Evolutionary conservation across 2,113 vertebrate genomes (phyloP), one percentile per base, ranked within the genome.

Genomic region (Aramus guarauna): DNA sequence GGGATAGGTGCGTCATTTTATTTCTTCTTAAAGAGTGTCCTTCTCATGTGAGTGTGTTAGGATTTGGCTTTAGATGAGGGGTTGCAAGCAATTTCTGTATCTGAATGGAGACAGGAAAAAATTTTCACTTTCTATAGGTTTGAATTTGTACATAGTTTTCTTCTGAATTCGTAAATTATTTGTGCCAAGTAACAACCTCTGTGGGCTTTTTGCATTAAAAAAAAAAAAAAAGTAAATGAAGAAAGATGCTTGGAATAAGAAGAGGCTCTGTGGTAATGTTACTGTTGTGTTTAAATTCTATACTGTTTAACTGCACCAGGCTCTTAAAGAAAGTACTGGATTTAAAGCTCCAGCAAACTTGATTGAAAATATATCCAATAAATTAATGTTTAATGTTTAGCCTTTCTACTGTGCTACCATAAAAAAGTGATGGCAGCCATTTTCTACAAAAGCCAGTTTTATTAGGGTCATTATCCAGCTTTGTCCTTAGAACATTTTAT

Each of bases 311-410:
- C 29, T 55, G 52, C 10, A 36, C 15, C 10, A 68, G 15, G 15
- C n/a, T 90, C 26, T 92, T 85, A 75, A 84, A 91, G 36, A 50
- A 82, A 88, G 53, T 18, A 9, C 29, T 79, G 17, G 0, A 2
- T 67, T 67, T 82, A 85, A 94, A 90, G n/a, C 52, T 75, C 26
- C 30, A 75, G 29, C 2, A 50, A 78, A 41, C 12, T 29, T 87
- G 17, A 48, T 67, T 79, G 29, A 82, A 68, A 93, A 85, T 75
- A 9, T 59, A 85, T 68, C 36, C 20, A 68, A 22, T 76, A 9
- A 72, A 62, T 94, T 85, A 77, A 93, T 93, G 82, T 82, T 90
- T 93, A 93, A 63, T 85, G 67, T 84, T 94, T 90, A 83, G 13
- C 5, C 29, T 90, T 75, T 92, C 60, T 75, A 23, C 41, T 67